Evolutionary conservation across 2,888 invertebrate genomes (phyloP).

Genomic region (Drosophila mimica): DNA sequence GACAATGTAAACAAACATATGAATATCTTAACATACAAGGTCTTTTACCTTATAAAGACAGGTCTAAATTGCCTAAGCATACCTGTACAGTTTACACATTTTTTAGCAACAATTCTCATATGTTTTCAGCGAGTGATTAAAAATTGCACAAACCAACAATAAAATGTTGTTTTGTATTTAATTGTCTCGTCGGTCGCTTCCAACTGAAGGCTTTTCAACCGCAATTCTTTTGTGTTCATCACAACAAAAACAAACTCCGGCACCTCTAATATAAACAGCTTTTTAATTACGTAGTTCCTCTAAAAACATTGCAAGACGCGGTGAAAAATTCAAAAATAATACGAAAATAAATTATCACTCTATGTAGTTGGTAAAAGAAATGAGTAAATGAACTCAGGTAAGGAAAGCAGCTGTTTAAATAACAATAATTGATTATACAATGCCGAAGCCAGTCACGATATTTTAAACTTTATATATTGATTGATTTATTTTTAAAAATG

Average conservation of each 20-base stretch:
- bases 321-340: slow-evolving; percentile 38
- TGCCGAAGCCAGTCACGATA: slow-evolving; percentile 1
- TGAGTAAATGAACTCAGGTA: slow-evolving; percentile 60
- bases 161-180: slow-evolving; percentile 53
- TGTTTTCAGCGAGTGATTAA: slow-evolving; percentile 54
- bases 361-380: slow-evolving; percentile 28
- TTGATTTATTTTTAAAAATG: slow-evolving; percentile 40
- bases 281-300: slow-evolving; percentile 63
- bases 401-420: slow-evolving; percentile 55
- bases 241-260: slow-evolving; percentile 24
- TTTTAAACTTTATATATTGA: slow-evolving; percentile 7
- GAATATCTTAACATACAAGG: slow-evolving; percentile 31
- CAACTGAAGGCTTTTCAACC: slow-evolving; percentile 33
- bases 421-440: slow-evolving; percentile 49
- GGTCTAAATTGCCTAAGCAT: slow-evolving; percentile 15
- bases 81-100: background rate
- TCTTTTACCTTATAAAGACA: slow-evolving; percentile 18
- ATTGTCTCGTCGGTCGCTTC: slow-evolving; percentile 35
- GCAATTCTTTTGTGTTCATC: slow-evolving; percentile 69
- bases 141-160: slow-evolving; percentile 62
- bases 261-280: slow-evolving; percentile 52
- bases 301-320: slow-evolving; percentile 51
- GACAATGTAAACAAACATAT: slow-evolving; percentile 10
- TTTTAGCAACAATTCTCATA: slow-evolving; percentile 39
- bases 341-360: slow-evolving; percentile 53